Evolutionary conservation across 2,113 vertebrate genomes (phyloP), one percentile per base, ranked within the genome.

Genomic region (Mastomys coucha): DNA sequence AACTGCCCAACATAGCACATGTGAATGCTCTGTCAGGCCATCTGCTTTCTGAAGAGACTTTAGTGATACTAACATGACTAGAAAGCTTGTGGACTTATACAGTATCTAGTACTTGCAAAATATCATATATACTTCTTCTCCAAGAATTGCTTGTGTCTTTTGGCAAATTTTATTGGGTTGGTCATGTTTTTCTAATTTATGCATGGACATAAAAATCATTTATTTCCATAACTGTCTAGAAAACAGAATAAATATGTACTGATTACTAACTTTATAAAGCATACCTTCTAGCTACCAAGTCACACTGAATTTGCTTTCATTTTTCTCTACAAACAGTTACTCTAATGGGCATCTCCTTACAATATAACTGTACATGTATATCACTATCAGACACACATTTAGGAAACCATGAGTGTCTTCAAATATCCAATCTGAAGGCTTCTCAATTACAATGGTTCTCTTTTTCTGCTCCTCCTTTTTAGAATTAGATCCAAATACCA

Each of bases 231-330:
- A 70, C 2, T 91, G 56, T 82, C 81, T 88, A 88, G 13, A 89
- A 22, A 91, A 49, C 85, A 91, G 42, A 12, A 63, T 82, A 88
- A 92, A 72, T 82, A 81, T 73, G 56, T 58, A n/a, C n/a, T 90
- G 45, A 11, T 87, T 76, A 75, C 77, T 87, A 93, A 75, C 65
- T 93, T 80, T 73, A 67, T 69, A 82, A 82, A 80, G 26, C 36
- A 17, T 42, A 22, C 20, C 5, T 80, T 92, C 80, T 56, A 28
- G 80, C 31, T 58, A 90, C 36, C 26, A 91, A 84, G 20, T 84
- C 69, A 91, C 51, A 89, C 2, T 89, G 24, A 86, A 91, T 88
- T 60, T 95, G 75, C 67, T 93, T 90, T 93, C 65, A 49, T 31
- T 82, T 82, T 91, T 53, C 65, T 89, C 72, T 96, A 49, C 65